Evolutionary conservation across 2,888 invertebrate species (phyloP).

Genomic region (Heliconius hortense): DNA sequence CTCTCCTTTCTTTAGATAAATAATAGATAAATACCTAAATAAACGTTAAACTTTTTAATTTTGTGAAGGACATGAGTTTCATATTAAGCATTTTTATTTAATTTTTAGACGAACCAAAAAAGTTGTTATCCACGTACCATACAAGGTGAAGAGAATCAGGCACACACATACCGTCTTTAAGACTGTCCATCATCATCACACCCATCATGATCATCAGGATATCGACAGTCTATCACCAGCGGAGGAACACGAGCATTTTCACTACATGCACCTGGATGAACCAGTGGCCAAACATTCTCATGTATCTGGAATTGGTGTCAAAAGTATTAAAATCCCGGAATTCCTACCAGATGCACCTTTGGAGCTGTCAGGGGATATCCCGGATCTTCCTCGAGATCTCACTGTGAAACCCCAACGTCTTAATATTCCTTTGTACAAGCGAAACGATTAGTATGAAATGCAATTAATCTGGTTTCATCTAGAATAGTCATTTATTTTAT

Average conservation of each 20-base stretch:
- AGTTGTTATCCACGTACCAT: constrained; percentile 86
- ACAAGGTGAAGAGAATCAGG: constrained; percentile 85
- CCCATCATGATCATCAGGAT: constrained; percentile 58
- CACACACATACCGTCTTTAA: constrained; percentile 88
- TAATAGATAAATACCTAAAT: background rate
- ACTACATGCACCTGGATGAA: constrained; percentile 72
- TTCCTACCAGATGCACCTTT: constrained; percentile 69
- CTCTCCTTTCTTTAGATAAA: background rate
- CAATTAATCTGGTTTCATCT: background rate
- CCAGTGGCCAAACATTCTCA: constrained; percentile 62
- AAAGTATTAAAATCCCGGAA: constrained; percentile 58
- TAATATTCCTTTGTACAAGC: constrained; percentile 61
- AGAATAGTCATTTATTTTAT: background rate
- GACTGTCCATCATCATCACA: constrained; percentile 82
- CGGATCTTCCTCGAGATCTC: constrained; percentile 57
- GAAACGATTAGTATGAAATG: constrained; percentile 16
- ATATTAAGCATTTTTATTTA: background rate
- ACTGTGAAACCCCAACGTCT: constrained; percentile 54
- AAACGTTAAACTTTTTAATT: no score
- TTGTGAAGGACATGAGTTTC: background rate
- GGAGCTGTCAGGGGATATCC: constrained; percentile 55
- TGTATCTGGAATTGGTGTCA: constrained; percentile 57
- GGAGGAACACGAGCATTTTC: constrained; percentile 78
- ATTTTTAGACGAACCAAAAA: constrained; percentile 81
- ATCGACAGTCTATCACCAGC: constrained; percentile 51